Conservation (phyloP, 2,797 vertebrate species). For the Gambusia yucatana region DNA sequence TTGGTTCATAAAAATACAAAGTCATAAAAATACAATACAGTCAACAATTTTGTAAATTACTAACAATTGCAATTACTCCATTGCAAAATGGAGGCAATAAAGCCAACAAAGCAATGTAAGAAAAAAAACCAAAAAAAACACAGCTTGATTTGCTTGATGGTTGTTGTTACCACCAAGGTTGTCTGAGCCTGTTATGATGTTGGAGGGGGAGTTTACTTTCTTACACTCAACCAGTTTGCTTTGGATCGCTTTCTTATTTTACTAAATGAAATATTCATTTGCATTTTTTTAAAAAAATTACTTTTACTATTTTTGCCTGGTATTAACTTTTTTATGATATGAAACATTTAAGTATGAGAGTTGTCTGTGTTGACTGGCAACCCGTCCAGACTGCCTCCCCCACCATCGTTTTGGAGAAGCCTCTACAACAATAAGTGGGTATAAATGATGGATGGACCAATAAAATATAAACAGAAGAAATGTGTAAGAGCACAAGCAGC, state of each 20-base stretch:
- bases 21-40: no score
- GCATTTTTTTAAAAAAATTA: neutral
- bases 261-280: neutral
- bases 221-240: neutral
- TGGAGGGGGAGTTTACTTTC: neutral
- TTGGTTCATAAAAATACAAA: no score
- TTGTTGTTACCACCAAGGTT: neutral
- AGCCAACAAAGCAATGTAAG: neutral
- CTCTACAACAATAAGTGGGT: neutral
- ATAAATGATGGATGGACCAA: neutral
- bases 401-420: neutral
- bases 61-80: no score
- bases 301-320: neutral
- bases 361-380: neutral
- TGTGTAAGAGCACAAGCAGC: neutral
- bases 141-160: neutral
- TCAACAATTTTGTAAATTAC: no score
- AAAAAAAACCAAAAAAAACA: neutral
- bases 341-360: neutral
- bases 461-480: neutral
- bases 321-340: neutral
- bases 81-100: neutral
- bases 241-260: neutral
- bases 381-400: neutral
- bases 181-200: neutral